Evolutionary conservation across 2,797 vertebrate species (phyloP), one percentile per base, ranked within the genome.

Genomic region (Leptatherina wallacei): DNA sequence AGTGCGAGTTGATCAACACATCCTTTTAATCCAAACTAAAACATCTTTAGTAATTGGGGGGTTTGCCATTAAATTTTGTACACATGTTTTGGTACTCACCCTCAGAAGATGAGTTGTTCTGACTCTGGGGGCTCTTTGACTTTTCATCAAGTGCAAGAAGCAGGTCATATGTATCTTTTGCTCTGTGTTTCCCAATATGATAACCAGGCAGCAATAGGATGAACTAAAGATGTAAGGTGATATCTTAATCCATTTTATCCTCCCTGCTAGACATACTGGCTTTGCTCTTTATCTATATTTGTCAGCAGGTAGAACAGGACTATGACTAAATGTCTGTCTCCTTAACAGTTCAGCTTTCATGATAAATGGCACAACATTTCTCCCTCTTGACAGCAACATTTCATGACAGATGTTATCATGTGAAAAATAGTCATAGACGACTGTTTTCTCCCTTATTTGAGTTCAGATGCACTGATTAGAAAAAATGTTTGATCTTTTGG

Each of bases 191-290:
- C 68, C 58, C 61, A 13, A 63, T 71, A 14, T 57, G 49, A 62
- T 61, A 68, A 35, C 76, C 71, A 75, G 49, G 44, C 76, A 69
- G 57, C 44, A 40, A 49, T 60, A 62, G 58, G 24, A 47, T 66
- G 71, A 73, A 66, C 47, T 65, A 40, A 64, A 78, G 61, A 77
- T 58, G 65, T 61, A 65, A 55, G 66, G 65, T 61, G 68, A 70
- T 66, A 54, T 73, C 73, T 81, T 82, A 81, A 83, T 86, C 84
- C 78, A n/a, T 83, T 82, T 69, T 83, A 66, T 82, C 68, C 71
- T 72, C 40, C 55, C 60, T 22, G 27, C 18, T 64, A 60, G 35
- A 83, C 80, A 86, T 68, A 71, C 59, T 42, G 67, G 68, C 68
- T 72, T 78, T 42, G 74, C 65, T 59, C 84, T 85, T 80, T 81